Percentiles rank a stretch among this genome's conserved stretches.
phyloP scores from a whole-genome alignment of 2,888 invertebrate genomes.

The Spilarctia lutea region DNA sequence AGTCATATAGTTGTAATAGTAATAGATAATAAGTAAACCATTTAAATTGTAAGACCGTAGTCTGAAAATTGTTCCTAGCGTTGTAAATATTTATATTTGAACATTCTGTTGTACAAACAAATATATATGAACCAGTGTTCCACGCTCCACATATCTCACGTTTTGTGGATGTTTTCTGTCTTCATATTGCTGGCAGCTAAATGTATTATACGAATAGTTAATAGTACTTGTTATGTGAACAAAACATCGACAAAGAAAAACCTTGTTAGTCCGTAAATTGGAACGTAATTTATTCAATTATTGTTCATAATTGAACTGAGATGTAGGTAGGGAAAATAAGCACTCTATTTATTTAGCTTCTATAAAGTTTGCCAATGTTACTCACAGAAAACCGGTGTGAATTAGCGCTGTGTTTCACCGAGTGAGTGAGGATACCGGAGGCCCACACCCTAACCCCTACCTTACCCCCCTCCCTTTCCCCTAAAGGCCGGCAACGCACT shows the following conservation, averaged over 20 bases:
- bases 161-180: constrained; percentile 5
- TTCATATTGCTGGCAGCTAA: not conserved
- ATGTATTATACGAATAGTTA: not conserved
- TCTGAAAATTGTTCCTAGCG: not conserved
- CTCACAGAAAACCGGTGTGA: too few species aligned
- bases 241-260: not conserved
- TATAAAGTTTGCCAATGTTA: not conserved
- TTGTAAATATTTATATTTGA: not conserved
- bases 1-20: too few species aligned
- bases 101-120: not conserved
- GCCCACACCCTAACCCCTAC: too few species aligned
- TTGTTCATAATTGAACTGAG: not conserved
- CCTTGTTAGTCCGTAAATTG: not conserved
- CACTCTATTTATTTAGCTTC: not conserved
- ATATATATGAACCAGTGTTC: not conserved
- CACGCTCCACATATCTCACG: not conserved
- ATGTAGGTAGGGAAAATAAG: not conserved
- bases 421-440: too few species aligned
- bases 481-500: too few species aligned
- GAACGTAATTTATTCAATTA: not conserved
- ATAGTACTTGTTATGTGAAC: not conserved
- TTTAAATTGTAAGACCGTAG: not conserved
- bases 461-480: too few species aligned
- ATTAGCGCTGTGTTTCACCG: too few species aligned
- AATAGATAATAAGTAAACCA: not conserved